A percentile compares a stretch with the other conserved stretches of the same genome.
phyloP scores from a whole-genome alignment of 2,113 vertebrate genomes.

The zebrafish (Danio rerio) region DNA sequence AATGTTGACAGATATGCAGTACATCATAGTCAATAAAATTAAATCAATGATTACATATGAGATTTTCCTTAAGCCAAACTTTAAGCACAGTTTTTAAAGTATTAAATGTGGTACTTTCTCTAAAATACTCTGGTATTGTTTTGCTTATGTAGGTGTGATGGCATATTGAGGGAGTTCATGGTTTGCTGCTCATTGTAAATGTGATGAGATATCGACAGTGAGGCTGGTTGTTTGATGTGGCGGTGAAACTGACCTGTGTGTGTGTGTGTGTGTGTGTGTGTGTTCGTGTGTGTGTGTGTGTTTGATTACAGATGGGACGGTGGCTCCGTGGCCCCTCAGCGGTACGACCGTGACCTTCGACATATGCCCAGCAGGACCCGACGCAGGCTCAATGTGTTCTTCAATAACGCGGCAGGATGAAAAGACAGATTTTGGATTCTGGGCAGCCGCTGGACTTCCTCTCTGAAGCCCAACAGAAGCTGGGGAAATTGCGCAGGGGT shows the following conservation, averaged over 20 bases:
- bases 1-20: no score
- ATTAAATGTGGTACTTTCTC: no score
- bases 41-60: no score
- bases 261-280: constrained; percentile 20
- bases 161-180: constrained; percentile 75
- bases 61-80: no score
- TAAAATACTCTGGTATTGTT: no score
- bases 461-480: constrained; percentile 58
- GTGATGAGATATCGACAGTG: constrained; percentile 71
- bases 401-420: constrained; percentile 48
- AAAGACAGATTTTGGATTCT: constrained; percentile 40
- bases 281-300: constrained; percentile 39
- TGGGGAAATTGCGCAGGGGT: constrained; percentile 41
- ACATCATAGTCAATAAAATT: no score
- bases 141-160: no score
- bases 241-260: not conserved
- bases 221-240: not conserved
- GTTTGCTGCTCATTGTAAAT: constrained; percentile 70
- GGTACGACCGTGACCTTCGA: constrained; percentile 53
- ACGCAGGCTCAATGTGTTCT: constrained; percentile 54
- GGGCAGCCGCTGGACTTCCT: constrained; percentile 64
- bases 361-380: constrained; percentile 44
- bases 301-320: constrained; percentile 51
- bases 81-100: no score
- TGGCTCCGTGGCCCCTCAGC: constrained; percentile 49